These are phyloP conservation scores for Cygnus atratus DNA, from an alignment of 2,113 vertebrate species.

Conservation along the genomic window DNA sequence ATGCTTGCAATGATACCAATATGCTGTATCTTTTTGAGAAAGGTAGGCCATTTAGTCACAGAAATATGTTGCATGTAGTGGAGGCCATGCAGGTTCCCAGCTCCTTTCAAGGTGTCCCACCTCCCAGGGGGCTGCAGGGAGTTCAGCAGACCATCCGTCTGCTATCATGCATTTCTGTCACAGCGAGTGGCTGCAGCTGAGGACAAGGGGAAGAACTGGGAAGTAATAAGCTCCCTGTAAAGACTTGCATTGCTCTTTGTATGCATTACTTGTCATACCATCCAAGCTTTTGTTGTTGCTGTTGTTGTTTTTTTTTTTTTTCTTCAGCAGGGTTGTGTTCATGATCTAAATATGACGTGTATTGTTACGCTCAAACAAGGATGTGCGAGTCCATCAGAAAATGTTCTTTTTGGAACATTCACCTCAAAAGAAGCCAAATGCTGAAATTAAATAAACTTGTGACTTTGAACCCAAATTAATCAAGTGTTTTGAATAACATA, in stretches of 20 bases:
- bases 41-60: not conserved
- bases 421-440: not conserved
- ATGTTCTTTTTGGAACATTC: not conserved
- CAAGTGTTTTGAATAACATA: slow-evolving; percentile 8
- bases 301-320: not conserved
- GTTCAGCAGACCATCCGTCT: not conserved
- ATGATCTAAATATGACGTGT: not conserved
- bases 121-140: not conserved
- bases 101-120: not conserved
- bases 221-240: not conserved
- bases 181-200: not conserved
- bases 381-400: not conserved
- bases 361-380: not conserved
- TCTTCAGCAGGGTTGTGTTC: not conserved
- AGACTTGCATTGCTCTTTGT: not conserved
- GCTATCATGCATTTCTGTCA: not conserved
- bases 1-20: not conserved
- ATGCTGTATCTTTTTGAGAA: not conserved
- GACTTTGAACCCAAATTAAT: slow-evolving; percentile 25
- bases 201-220: not conserved
- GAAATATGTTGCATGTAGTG: rapidly evolving
- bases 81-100: not conserved
- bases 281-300: not conserved
- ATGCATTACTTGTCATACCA: not conserved
- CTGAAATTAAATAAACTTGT: not conserved